These are phyloP conservation scores for Megalops cyprinoides DNA, from an alignment of 2,797 vertebrate species.

Conservation along the genomic window DNA sequence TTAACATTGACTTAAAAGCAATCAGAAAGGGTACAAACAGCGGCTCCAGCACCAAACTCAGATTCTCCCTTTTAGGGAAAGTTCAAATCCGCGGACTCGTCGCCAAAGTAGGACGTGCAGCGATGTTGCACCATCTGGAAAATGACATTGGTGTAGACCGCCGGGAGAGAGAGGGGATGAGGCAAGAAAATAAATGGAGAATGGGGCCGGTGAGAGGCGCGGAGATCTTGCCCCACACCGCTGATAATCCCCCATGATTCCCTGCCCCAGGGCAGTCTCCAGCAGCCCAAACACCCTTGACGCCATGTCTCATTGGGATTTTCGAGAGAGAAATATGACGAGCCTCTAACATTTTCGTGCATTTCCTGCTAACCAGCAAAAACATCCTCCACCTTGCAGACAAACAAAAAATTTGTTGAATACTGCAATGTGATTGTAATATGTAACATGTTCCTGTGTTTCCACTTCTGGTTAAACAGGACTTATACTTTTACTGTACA, in stretches of 20 bases:
- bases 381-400: neutral
- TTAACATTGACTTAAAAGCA: neutral
- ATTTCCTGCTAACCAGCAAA: neutral
- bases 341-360: neutral
- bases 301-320: neutral
- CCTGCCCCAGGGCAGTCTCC: constrained; percentile 14
- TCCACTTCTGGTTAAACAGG: neutral
- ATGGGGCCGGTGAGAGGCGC: neutral
- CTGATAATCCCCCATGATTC: constrained; percentile 1
- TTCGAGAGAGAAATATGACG: too few relatives aligned
- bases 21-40: neutral
- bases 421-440: neutral
- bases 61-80: neutral
- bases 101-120: neutral
- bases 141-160: neutral
- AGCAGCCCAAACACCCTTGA: constrained; percentile 5
- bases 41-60: neutral
- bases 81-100: neutral
- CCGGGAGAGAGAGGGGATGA: neutral
- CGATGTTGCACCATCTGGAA: neutral
- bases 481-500: neutral
- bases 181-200: constrained; percentile 16
- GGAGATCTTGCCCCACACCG: neutral
- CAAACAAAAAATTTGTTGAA: neutral
- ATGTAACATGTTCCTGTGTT: neutral